Conservation (phyloP, 2,113 vertebrate genomes). For the Xyrauchen texanus region DNA sequence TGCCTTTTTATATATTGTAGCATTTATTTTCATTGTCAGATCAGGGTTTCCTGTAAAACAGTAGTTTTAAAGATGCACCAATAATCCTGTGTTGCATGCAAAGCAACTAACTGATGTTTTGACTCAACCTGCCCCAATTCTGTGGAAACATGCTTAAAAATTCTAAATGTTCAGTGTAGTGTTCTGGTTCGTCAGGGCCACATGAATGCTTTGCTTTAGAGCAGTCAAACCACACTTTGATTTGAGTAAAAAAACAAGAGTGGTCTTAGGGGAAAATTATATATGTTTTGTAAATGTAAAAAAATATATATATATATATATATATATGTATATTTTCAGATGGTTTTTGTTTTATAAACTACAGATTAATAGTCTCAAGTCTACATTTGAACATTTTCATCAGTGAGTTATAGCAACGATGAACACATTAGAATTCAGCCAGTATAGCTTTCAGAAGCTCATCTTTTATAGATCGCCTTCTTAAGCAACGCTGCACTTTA, state of each 20-base stretch:
- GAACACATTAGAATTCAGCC: conserved; percentile 3
- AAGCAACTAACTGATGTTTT: conserved; percentile 9
- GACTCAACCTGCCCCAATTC: too few species aligned
- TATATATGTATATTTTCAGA: too few species aligned
- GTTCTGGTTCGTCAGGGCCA: background rate
- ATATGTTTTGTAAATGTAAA: too few species aligned
- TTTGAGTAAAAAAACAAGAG: too few species aligned
- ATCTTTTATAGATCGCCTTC: background rate
- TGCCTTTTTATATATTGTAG: background rate
- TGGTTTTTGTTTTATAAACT: background rate
- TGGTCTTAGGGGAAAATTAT: too few species aligned
- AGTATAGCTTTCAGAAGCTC: background rate
- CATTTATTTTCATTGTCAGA: conserved; percentile 40
- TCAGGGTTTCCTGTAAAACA: conserved; percentile 24
- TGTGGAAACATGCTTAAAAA: too few species aligned
- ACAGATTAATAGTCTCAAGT: conserved; percentile 3
- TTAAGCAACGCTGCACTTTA: conserved; percentile 1
- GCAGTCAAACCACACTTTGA: background rate
- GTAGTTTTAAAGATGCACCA: background rate
- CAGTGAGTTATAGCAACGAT: conserved; percentile 5
- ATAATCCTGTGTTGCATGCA: background rate
- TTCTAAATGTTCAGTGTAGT: too few species aligned
- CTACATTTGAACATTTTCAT: background rate
- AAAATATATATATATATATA: too few species aligned
- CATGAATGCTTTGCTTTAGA: background rate